These are phyloP conservation scores for Lates japonicus DNA, from an alignment of 2,797 vertebrate genomes.

Conservation along the genomic window DNA sequence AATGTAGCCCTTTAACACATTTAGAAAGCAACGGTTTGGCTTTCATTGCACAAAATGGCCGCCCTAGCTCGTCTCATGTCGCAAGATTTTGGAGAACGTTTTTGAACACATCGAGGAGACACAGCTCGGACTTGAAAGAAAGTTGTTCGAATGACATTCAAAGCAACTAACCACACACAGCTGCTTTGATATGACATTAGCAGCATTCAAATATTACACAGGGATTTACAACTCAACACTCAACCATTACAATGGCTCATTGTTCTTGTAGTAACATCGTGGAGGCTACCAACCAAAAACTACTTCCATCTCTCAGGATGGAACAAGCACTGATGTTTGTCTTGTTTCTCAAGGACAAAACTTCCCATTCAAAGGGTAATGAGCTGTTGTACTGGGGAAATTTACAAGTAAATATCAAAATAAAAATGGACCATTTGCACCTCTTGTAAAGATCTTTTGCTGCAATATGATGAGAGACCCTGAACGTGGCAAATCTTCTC, in stretches of 20 bases:
- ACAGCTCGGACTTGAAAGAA: neutral
- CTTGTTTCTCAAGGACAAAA: neutral
- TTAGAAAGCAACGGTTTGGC: conserved; percentile 56
- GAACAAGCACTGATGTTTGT: neutral
- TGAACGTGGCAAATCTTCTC: neutral
- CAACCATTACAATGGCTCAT: neutral
- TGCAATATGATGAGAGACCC: neutral
- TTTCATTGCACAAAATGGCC: conserved; percentile 41
- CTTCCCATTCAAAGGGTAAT: neutral
- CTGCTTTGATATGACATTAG: conserved; percentile 14
- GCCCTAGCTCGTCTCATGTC: neutral
- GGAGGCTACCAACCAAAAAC: neutral
- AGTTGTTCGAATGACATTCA: conserved; percentile 1
- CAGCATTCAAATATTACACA: neutral
- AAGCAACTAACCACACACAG: conserved; percentile 5
- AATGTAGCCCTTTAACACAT: conserved; percentile 78
- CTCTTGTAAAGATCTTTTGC: neutral
- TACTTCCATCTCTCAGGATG: neutral
- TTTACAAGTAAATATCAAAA: neutral
- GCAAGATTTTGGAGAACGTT: neutral
- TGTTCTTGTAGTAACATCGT: neutral
- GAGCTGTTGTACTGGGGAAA: neutral
- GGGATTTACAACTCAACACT: conserved; percentile 3
- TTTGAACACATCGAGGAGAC: neutral
- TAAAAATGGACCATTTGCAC: neutral